phyloP scores from a whole-genome alignment of 2,113 vertebrate genomes.

The Illadopsis cleaveri region DNA sequence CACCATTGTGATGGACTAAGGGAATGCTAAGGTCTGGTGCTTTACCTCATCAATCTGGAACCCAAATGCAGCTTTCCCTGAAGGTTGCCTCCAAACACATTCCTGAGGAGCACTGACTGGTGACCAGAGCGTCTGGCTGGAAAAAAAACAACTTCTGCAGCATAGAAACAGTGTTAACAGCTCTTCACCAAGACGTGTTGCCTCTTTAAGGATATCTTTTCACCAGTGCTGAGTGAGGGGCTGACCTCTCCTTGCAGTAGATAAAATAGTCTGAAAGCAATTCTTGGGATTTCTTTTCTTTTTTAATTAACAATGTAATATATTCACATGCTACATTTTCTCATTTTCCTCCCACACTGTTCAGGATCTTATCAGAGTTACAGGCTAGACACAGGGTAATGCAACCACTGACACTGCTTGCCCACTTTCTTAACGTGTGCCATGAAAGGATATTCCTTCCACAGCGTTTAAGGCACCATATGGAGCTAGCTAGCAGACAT shows the following conservation, averaged over 20 bases:
- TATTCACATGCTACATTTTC: background rate
- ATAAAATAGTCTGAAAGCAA: background rate
- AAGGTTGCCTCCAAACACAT: conserved; percentile 60
- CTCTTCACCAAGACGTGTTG: background rate
- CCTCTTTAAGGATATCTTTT: background rate
- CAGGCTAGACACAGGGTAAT: background rate
- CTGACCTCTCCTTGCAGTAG: background rate
- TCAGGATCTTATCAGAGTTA: background rate
- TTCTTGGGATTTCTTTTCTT: background rate
- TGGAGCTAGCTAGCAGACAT: background rate
- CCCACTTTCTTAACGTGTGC: background rate
- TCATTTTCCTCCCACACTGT: background rate
- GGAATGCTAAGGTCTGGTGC: conserved; percentile 68
- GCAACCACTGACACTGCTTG: background rate
- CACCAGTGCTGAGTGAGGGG: background rate
- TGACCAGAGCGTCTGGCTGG: conserved; percentile 36
- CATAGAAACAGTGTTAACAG: background rate
- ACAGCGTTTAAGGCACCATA: background rate
- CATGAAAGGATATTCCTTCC: background rate
- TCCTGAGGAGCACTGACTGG: conserved; percentile 72
- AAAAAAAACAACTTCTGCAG: background rate
- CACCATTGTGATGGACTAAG: conserved; percentile 64
- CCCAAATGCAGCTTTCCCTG: conserved; percentile 57
- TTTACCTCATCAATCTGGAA: conserved; percentile 75
- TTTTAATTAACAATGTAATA: background rate